These are phyloP conservation scores for Drosophila rubida DNA, from an alignment of 2,888 invertebrate species.

Conservation along the genomic window DNA sequence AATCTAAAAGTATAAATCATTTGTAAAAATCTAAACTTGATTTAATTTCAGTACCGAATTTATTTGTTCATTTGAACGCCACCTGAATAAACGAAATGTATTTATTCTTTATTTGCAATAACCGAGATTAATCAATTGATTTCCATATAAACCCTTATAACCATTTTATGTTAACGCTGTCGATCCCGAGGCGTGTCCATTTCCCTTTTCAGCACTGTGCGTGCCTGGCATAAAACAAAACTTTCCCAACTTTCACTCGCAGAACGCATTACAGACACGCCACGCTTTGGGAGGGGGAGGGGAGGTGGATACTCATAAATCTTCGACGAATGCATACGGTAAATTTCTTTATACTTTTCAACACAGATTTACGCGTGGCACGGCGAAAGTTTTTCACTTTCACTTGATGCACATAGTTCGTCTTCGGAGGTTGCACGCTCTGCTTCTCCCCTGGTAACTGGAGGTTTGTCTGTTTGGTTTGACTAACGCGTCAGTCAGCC, in stretches of 20 bases:
- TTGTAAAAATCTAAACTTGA: too few relatives aligned
- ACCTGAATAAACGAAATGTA: background rate
- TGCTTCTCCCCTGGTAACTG: background rate
- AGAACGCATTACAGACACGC: conserved; percentile 39
- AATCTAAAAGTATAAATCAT: too few relatives aligned
- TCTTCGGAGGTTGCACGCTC: conserved; percentile 24
- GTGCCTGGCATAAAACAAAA: conserved; percentile 52
- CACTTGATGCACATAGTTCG: conserved; percentile 68
- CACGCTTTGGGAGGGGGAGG: conserved; percentile 2
- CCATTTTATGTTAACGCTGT: background rate
- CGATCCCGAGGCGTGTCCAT: background rate
- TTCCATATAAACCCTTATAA: background rate
- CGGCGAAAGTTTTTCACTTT: conserved; percentile 75
- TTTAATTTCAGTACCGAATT: too few relatives aligned
- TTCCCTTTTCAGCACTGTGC: conserved; percentile 27
- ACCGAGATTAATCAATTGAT: background rate
- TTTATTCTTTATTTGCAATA: background rate
- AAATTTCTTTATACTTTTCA: conserved; percentile 61
- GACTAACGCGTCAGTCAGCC: conserved; percentile 60
- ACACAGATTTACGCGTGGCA: conserved; percentile 68
- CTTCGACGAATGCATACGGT: conserved; percentile 58
- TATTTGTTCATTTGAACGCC: too few relatives aligned
- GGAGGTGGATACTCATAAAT: conserved; percentile 62
- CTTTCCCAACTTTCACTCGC: conserved; percentile 44
- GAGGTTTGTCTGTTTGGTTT: conserved; percentile 45